A percentile compares a stretch with the other conserved stretches of the same genome.
Conservation (phyloP, 2,888 invertebrate species). For the Chironomus riparius region DNA sequence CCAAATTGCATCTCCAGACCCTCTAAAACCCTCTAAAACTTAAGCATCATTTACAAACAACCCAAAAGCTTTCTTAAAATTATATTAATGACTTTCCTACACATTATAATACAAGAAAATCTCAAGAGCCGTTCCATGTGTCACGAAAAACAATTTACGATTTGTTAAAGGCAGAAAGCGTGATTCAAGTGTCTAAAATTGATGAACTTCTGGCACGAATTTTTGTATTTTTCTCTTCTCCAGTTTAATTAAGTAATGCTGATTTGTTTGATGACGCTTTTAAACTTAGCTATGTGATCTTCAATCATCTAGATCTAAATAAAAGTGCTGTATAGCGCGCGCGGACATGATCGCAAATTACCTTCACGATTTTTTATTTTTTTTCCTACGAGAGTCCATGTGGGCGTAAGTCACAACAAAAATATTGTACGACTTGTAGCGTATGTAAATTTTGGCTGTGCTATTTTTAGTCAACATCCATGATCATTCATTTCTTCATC, state of each 20-base stretch:
- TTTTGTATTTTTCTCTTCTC: neutral
- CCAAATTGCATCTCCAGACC: too few species aligned
- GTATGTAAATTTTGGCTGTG: neutral
- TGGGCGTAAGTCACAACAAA: conserved; percentile 24
- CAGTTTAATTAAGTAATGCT: neutral
- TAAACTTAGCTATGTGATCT: neutral
- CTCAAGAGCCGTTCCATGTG: neutral
- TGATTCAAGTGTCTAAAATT: conserved; percentile 14
- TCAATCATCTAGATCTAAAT: neutral
- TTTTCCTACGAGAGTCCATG: neutral
- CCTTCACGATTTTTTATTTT: neutral
- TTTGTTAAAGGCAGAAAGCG: conserved; percentile 9
- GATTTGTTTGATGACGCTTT: neutral
- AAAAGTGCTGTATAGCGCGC: neutral
- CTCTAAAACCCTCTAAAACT: too few species aligned
- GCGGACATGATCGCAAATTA: conserved; percentile 7
- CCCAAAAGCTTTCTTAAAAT: too few species aligned
- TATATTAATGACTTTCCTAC: too few species aligned
- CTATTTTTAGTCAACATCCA: conserved; percentile 15
- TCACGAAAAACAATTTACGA: conserved; percentile 5
- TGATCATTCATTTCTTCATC: conserved; percentile 13
- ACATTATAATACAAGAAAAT: too few species aligned
- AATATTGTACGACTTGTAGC: neutral
- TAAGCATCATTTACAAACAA: neutral
- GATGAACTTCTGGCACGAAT: conserved; percentile 15